Base-by-base conservation (phyloP, 2,888 invertebrate genomes). In the Zygothrica quintamaculata region DNA sequence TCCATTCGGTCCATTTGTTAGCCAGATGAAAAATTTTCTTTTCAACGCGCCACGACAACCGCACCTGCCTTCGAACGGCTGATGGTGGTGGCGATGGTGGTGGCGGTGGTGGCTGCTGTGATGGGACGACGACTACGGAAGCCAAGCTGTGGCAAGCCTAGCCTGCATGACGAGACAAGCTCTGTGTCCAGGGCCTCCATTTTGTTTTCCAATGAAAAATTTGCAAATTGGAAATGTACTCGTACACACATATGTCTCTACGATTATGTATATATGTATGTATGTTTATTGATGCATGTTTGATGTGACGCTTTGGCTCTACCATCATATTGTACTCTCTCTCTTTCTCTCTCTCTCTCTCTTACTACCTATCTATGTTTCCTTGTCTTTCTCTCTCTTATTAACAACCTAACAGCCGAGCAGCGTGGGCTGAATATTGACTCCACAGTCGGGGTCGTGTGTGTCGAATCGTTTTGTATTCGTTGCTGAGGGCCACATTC, bases 1-100 rank as follows among this genome's bases (percentile, higher is more conserved):
- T 74, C 77, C 74, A 71, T 71, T 71, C 71, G 43, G 57, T 53
- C 51, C 59, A 60, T 80, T 71, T 74, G 74, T 66, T 64, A 48
- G 77, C 65, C 65, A 74, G 34, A 80, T 80, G 84, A 86, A 86
- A 84, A 84, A 84, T 86, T 81, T 81, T 81, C 81, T 79, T 82
- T 85, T 79, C 84, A 76, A 75, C 73, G 73, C 76, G 48, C 62
- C 48, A 47, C 76, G 71, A 75, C 76, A 65, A 57, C 62, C 77
- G 84, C 80, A 81, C 86, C 86, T 85, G 80, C 77, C 79, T 62
- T 47, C 15, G 33, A 39, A 3, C 31, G 15, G 39, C 25, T 8
- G 8, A n/a, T 11, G n/a, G 43, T 31, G 39, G 47, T 44, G 26
- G 22, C n/a, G n/a, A n/a, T n/a, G n/a, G n/a, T n/a, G n/a, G n/a